Evolutionary conservation across 1,140 invertebrate species (phyloP).

Genomic region (Mylabris phalerata): DNA sequence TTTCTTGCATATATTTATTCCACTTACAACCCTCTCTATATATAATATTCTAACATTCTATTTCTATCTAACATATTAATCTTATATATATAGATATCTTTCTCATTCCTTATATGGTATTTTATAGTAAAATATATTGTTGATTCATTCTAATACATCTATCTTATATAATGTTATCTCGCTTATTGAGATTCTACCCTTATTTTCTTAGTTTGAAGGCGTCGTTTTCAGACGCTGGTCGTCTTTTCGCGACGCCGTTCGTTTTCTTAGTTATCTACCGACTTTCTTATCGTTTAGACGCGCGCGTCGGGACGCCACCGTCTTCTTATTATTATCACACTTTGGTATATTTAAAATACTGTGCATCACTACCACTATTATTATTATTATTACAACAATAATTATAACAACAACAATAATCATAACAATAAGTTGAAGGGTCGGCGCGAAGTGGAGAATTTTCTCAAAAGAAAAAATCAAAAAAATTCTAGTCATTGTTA

Average conservation of each 20-base stretch:
- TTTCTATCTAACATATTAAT: conserved; percentile 30
- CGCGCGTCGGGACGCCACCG: conserved; percentile 19
- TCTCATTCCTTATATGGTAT: conserved; percentile 25
- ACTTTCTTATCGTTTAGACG: conserved; percentile 36
- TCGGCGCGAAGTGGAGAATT: no score
- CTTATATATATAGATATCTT: conserved; percentile 30
- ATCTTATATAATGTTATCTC: conserved; percentile 32
- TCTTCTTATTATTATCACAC: no score
- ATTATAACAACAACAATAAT: conserved; percentile 4
- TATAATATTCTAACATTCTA: background rate
- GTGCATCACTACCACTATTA: no score
- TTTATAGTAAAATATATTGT: conserved; percentile 9
- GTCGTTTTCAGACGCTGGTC: conserved; percentile 41
- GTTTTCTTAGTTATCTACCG: conserved; percentile 40
- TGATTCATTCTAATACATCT: conserved; percentile 26
- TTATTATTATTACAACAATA: conserved; percentile 1
- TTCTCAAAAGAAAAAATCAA: no score
- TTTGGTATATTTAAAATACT: no score
- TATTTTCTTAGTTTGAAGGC: conserved; percentile 42
- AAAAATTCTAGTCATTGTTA: no score
- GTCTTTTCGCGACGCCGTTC: conserved; percentile 37
- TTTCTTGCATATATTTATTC: conserved; percentile 31
- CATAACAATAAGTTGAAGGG: no score
- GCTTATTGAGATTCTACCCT: conserved; percentile 33
- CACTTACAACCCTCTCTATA: conserved; percentile 31